These are phyloP conservation scores for Disparrhopalites patrizii DNA, from an alignment of 2,888 invertebrate genomes.

Conservation along the genomic window DNA sequence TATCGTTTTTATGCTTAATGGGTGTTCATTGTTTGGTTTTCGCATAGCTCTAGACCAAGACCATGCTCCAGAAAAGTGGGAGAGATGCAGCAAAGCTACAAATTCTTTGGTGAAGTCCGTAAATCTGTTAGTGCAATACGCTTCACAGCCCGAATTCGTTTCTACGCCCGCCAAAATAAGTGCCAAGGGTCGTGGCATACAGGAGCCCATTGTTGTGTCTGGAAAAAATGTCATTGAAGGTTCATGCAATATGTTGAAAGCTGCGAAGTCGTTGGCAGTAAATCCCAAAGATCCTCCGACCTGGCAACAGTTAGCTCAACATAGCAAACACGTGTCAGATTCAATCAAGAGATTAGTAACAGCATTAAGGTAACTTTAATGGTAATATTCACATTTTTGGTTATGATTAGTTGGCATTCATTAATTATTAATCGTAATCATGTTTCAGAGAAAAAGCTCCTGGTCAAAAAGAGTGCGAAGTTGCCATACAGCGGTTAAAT, in stretches of 20 bases:
- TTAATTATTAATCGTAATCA: conserved; percentile 12
- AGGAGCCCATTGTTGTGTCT: conserved; percentile 81
- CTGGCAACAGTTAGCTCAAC: conserved; percentile 89
- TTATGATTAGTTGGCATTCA: not conserved
- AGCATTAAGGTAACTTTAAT: conserved; percentile 25
- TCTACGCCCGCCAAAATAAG: conserved; percentile 89
- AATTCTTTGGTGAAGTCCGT: conserved; percentile 84
- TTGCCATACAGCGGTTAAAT: conserved; percentile 72
- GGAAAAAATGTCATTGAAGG: conserved; percentile 75
- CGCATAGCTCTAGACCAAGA: conserved; percentile 65
- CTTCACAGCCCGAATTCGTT: conserved; percentile 89
- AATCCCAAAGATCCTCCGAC: conserved; percentile 86
- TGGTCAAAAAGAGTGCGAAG: conserved; percentile 89
- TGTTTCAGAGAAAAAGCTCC: conserved; percentile 80
- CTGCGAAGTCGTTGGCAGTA: conserved; percentile 83
- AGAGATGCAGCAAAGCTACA: conserved; percentile 71
- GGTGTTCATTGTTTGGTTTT: not conserved
- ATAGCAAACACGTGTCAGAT: conserved; percentile 93
- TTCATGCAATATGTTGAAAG: conserved; percentile 83
- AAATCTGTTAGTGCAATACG: conserved; percentile 85
- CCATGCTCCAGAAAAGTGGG: conserved; percentile 71
- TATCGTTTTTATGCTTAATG: not conserved
- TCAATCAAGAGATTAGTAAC: conserved; percentile 71
- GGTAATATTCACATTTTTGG: not conserved
- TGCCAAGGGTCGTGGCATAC: conserved; percentile 71